Conservation (phyloP, 2,888 invertebrate species). For the Charanyca ferruginea region DNA sequence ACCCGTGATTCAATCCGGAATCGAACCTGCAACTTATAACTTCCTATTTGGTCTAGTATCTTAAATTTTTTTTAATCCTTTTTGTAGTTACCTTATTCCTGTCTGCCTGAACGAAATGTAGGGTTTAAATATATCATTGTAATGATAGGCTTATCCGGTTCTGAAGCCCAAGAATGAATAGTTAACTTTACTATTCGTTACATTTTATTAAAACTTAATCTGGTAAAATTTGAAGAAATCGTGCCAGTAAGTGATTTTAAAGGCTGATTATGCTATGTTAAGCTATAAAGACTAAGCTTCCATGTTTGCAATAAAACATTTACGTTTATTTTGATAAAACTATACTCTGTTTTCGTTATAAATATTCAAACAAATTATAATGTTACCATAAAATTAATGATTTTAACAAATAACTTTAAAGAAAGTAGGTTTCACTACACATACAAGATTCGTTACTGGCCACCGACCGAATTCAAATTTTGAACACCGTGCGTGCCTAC, state of each 20-base stretch:
- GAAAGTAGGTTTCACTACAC: constrained; percentile 60
- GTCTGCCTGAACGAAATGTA: not conserved
- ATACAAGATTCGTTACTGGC: constrained; percentile 55
- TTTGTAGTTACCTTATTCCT: not conserved
- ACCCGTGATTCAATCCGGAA: constrained; percentile 19
- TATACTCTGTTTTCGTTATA: constrained; percentile 10
- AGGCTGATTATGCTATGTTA: not conserved
- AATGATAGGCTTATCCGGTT: not conserved
- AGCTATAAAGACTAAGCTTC: not conserved
- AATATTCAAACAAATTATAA: constrained; percentile 44
- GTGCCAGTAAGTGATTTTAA: not conserved
- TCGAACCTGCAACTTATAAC: constrained; percentile 15
- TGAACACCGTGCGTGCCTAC: constrained; percentile 73
- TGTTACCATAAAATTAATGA: constrained; percentile 62
- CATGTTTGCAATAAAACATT: constrained; percentile 7
- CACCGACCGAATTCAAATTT: constrained; percentile 72
- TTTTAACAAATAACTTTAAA: constrained; percentile 60
- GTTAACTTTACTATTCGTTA: too few relatives aligned
- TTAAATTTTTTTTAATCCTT: not conserved
- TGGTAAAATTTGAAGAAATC: too few relatives aligned
- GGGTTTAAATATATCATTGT: not conserved
- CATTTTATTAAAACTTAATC: too few relatives aligned
- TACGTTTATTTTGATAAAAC: not conserved
- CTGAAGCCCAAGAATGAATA: too few relatives aligned
- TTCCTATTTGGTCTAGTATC: not conserved